phyloP scores from a whole-genome alignment of 2,888 invertebrate species.

The Anthophora plumipes region DNA sequence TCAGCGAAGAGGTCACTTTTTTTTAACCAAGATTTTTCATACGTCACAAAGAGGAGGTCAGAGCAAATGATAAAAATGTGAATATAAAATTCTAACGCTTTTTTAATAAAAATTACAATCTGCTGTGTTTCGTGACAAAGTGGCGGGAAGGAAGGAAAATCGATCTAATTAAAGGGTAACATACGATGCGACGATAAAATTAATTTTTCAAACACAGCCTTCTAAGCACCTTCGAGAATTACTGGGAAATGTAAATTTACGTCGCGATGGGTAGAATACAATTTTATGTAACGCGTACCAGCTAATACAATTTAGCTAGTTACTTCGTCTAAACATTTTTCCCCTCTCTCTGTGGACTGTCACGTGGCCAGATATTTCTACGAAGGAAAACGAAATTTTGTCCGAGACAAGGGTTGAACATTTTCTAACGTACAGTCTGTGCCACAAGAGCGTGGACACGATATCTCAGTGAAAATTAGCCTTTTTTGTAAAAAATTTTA shows the following conservation, averaged over 20 bases:
- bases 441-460: too few relatives aligned
- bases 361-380: neutral
- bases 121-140: neutral
- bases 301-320: constrained; percentile 6
- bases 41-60: neutral
- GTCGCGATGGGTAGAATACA: neutral
- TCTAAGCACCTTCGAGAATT: neutral
- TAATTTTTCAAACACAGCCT: too few relatives aligned
- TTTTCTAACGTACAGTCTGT: neutral
- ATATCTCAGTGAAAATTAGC: neutral
- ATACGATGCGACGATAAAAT: too few relatives aligned
- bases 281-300: neutral
- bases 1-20: too few relatives aligned
- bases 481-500: neutral
- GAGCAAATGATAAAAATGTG: neutral
- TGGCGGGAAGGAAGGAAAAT: neutral
- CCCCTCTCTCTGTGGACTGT: too few relatives aligned
- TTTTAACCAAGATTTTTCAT: constrained; percentile 6
- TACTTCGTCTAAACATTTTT: neutral
- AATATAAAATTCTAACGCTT: constrained; percentile 9
- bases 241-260: neutral
- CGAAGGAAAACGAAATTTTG: neutral
- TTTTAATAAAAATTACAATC: constrained; percentile 9
- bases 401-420: too few relatives aligned
- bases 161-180: neutral